Evolutionary conservation across 1,140 invertebrate genomes (phyloP).

Genomic region (Wasmannia auropunctata): DNA sequence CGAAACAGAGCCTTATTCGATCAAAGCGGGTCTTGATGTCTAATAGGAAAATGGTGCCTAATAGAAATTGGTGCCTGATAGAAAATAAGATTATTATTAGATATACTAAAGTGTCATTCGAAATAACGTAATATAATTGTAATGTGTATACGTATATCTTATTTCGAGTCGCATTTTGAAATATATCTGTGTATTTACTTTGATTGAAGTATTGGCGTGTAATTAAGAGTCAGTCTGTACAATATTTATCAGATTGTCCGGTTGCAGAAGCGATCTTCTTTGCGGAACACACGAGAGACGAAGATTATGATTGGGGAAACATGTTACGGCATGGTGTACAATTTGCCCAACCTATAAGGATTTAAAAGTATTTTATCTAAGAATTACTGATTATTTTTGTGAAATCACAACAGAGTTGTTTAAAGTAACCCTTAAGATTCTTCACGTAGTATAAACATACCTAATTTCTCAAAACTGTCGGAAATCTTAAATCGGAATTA

Average conservation of each 20-base stretch:
- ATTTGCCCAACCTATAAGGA: background rate
- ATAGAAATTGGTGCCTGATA: too few species aligned
- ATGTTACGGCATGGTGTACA: background rate
- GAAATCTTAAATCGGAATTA: background rate
- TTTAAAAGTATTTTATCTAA: background rate
- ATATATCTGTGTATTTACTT: background rate
- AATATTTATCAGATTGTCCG: slow-evolving; percentile 74
- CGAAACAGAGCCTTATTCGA: too few species aligned
- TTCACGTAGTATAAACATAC: background rate
- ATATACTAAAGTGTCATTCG: slow-evolving; percentile 13
- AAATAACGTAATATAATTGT: slow-evolving; percentile 14
- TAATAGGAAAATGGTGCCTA: too few species aligned
- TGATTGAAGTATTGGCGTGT: slow-evolving; percentile 23
- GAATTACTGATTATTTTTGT: slow-evolving; percentile 11
- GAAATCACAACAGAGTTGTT: too few species aligned
- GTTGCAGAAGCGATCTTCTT: slow-evolving; percentile 38
- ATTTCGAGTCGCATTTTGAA: slow-evolving; percentile 9
- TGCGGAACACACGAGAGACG: background rate
- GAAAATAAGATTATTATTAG: background rate
- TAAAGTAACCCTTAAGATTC: background rate
- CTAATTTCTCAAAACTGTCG: background rate
- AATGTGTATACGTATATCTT: background rate
- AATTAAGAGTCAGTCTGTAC: slow-evolving; percentile 27
- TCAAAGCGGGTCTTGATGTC: too few species aligned
- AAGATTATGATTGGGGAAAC: background rate